Conservation (phyloP, 2,888 invertebrate genomes). For the Exocentrus adspersus region DNA sequence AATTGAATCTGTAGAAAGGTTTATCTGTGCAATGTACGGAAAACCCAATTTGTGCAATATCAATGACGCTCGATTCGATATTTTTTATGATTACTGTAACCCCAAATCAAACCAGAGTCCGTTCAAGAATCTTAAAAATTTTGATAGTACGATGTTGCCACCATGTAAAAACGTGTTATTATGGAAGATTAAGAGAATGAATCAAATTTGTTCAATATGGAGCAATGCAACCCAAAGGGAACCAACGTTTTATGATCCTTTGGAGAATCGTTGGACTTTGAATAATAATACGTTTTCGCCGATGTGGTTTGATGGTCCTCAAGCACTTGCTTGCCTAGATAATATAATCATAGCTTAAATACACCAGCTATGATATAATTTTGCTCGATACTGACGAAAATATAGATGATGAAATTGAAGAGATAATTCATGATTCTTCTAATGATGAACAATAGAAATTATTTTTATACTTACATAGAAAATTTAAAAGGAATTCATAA, state of each 20-base stretch:
- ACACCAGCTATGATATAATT: too few relatives aligned
- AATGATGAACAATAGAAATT: too few relatives aligned
- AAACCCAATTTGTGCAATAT: too few relatives aligned
- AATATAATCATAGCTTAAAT: neutral
- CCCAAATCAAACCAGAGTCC: neutral
- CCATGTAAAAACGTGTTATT: neutral
- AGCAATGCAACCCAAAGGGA: neutral
- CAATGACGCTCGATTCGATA: too few relatives aligned
- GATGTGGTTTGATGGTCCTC: neutral
- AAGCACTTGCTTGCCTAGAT: neutral
- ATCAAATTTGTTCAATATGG: slow-evolving; percentile 1
- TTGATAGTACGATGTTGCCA: neutral
- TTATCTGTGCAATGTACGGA: too few relatives aligned
- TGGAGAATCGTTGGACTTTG: slow-evolving; percentile 1
- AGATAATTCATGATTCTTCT: too few relatives aligned
- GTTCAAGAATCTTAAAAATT: neutral
- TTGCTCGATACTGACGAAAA: neutral
- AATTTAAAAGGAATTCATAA: too few relatives aligned
- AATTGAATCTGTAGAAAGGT: neutral
- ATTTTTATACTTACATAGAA: too few relatives aligned
- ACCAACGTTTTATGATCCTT: neutral
- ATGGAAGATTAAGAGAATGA: neutral
- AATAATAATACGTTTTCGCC: neutral
- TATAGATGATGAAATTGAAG: neutral
- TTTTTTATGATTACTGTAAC: too few relatives aligned